Percentiles rank a stretch among this genome's conserved stretches.
These are phyloP conservation scores for Lamellibrachia columna DNA, from an alignment of 2,888 invertebrate genomes.

Conservation along the genomic window DNA sequence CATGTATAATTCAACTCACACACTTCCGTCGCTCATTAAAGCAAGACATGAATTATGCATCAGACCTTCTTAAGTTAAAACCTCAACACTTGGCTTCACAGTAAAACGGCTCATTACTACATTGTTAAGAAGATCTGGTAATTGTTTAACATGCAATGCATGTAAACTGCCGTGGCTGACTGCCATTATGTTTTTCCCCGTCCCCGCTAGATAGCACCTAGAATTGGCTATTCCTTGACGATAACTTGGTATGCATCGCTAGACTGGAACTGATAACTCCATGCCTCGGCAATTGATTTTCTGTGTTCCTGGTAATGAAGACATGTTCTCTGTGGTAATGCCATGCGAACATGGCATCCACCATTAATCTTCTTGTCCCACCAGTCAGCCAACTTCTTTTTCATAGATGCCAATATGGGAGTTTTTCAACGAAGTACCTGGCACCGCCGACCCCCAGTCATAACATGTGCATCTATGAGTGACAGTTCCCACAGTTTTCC, in stretches of 20 bases:
- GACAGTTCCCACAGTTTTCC: background rate
- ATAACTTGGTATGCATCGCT: background rate
- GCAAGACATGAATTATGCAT: background rate
- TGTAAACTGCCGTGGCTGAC: background rate
- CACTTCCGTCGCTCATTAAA: background rate
- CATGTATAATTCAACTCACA: background rate
- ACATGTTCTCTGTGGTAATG: background rate
- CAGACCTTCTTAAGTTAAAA: background rate
- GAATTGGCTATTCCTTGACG: background rate
- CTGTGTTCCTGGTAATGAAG: slow-evolving; percentile 12
- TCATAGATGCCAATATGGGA: background rate
- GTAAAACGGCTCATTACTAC: background rate
- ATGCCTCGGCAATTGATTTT: slow-evolving; percentile 4
- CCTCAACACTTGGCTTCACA: background rate
- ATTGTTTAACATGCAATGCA: background rate
- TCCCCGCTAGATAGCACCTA: background rate
- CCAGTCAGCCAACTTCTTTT: background rate
- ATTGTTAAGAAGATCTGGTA: slow-evolving; percentile 16
- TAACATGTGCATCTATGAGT: background rate
- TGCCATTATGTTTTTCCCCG: background rate
- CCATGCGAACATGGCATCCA: background rate
- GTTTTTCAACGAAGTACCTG: background rate
- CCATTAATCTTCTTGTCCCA: background rate
- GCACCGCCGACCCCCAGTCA: background rate
- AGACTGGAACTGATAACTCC: background rate